Evolutionary conservation across 2,888 invertebrate species (phyloP).

Genomic region (Eilema caniola): DNA sequence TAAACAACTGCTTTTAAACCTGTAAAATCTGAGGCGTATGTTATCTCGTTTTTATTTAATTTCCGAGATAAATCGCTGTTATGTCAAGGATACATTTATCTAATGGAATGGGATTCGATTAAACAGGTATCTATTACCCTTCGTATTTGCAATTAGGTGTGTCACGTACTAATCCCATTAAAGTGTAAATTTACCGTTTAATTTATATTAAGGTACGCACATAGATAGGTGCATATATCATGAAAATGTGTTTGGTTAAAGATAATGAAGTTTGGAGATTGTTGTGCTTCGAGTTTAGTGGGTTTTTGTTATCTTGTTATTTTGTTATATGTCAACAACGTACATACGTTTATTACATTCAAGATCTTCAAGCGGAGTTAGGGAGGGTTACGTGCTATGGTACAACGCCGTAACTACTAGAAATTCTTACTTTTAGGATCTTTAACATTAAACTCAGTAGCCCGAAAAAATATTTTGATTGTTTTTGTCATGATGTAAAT

Average conservation of each 20-base stretch:
- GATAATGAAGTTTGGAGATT: conserved; percentile 43
- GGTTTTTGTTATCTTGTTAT: neutral
- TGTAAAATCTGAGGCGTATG: neutral
- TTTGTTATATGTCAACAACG: too few species aligned
- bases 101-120: conserved; percentile 62
- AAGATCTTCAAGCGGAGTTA: neutral
- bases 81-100: conserved; percentile 61
- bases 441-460: too few species aligned
- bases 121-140: conserved; percentile 51
- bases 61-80: neutral
- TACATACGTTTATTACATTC: neutral
- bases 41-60: neutral
- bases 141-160: conserved; percentile 48
- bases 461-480: too few species aligned
- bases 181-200: conserved; percentile 39
- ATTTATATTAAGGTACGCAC: conserved; percentile 23
- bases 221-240: conserved; percentile 32
- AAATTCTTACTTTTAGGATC: too few species aligned
- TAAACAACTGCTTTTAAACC: neutral
- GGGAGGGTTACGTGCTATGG: neutral
- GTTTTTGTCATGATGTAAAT: too few species aligned
- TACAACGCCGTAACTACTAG: too few species aligned
- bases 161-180: conserved; percentile 37
- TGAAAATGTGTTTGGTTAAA: conserved; percentile 45
- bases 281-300: conserved; percentile 33